Base-by-base conservation (phyloP, 2,888 invertebrate genomes). In the Nymphalis polychloros region DNA sequence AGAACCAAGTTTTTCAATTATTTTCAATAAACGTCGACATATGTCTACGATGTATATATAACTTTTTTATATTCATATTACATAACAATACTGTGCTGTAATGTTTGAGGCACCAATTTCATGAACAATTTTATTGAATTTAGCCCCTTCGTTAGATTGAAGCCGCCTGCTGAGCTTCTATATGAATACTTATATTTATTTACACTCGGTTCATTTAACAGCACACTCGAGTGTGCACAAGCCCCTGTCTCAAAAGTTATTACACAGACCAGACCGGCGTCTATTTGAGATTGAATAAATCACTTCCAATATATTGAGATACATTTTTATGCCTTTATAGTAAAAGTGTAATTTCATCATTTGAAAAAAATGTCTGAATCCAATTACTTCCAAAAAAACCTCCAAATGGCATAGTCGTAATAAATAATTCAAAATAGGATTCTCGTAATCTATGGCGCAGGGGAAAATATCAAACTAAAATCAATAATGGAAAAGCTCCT, bases 161-260 rank as follows among this genome's bases (percentile, higher is more conserved):
- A 80, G 77, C 81, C 86, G 77, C 91, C 89, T 79, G 90, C 88
- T 87, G 92, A 68, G 88, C 77, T 76, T 72, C 80, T 84, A 82
- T 87, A 86, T 87, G 86, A 86, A 84, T 86, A 87, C 88, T 88
- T 87, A 89, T 91, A 91, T 92, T 92, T 92, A 92, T 92, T 92
- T 92, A 91, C 90, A 89, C 84, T 87, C 85, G 89, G 84, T 91
- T 90, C 92, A 89, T 92, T 92, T 89, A 92, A 90, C 89, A 84
- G 83, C 82, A 82, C 84, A 84, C 85, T 84, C 78, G 88, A 89
- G 85, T 86, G 84, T 84, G 76, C 82, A 81, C 80, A 77, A 84
- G 80, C 83, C 83, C 84, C 81, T 81, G 72, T 78, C 79, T 79
- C 78, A 75, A 79, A 47, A 71, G 68, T 67, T 66, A 69, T 67